Percentiles rank a stretch among this genome's conserved stretches.
Conservation (phyloP, 53 echinoderm and acorn worm species). For the Hippasteria phrygiana region DNA sequence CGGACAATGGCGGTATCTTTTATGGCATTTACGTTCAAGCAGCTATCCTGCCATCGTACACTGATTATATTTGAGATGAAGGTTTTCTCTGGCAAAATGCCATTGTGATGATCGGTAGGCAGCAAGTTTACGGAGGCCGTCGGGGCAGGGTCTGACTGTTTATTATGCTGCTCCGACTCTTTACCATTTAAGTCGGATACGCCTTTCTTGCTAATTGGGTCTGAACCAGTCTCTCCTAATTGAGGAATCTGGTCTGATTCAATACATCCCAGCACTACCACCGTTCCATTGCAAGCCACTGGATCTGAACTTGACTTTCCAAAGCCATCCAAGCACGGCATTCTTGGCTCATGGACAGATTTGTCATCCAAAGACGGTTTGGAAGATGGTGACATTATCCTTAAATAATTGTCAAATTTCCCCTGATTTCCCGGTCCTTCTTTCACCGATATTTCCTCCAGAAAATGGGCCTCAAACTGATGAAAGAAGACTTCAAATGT, state of each 20-base stretch:
- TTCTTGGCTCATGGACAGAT: not conserved
- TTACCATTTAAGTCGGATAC: not conserved
- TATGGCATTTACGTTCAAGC: not conserved
- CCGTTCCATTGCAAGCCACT: not conserved
- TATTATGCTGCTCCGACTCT: not conserved
- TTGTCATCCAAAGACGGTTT: not conserved
- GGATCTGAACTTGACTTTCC: not conserved
- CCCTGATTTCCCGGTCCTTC: not conserved
- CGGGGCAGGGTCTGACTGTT: not conserved
- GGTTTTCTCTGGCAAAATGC: not conserved
- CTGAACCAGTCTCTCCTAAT: not conserved
- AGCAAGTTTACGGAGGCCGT: not conserved
- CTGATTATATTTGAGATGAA: not conserved
- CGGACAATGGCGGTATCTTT: not conserved
- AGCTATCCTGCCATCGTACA: constrained; percentile 6
- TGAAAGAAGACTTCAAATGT: not conserved
- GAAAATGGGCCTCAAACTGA: not conserved
- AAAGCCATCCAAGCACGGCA: not conserved
- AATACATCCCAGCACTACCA: not conserved
- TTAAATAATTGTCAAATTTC: not conserved
- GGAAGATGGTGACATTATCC: not conserved
- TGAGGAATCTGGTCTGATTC: not conserved
- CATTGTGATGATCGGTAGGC: not conserved
- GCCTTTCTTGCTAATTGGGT: not conserved
- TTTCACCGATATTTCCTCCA: not conserved